Evolutionary conservation across 2,113 vertebrate genomes (phyloP), one percentile per base, ranked within the genome.

Genomic region (Sula dactylatra): DNA sequence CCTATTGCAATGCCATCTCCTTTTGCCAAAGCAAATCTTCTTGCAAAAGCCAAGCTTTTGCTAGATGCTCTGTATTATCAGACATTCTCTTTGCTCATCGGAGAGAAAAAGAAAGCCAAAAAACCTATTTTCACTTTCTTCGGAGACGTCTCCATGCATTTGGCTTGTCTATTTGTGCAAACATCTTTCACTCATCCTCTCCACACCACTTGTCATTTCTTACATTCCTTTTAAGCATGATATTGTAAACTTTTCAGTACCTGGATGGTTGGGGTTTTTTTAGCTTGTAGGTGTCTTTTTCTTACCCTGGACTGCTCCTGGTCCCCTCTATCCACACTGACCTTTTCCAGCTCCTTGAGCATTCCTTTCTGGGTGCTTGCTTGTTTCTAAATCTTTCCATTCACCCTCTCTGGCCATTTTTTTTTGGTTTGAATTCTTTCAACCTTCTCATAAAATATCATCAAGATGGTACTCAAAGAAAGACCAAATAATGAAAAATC

Each of bases 41-140:
- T 82, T 93, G 81, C 44, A 74, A 78, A 96, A 81, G 42, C n/a
- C 85, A 89, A 85, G 90, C 65, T 94, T 95, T 92, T 86, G 40
- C 54, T 93, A 80, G 40, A 66, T 92, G 25, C 42, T 84, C 38
- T 54, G 70, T 81, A 59, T 71, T 91, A 88, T 76, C 59, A 89
- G 96, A 58, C 62, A 82, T 69, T 96, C 44, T 90, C 72, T 93
- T 96, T 90, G 58, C 50, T 80, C 85, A 93, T 86, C 74, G 93
- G 94, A 92, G 78, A 88, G 64, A 94, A 95, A 69, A 86, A 64
- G 89, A 91, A 89, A 82, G 20, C 16, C 4, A 55, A 25, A 42
- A 77, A 70, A 21, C 38, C 85, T 92, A 74, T 50, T 86, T 94
- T 81, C 17, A 44, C 62, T 90, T 78, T 74, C 16, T 94, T 82